Evolutionary conservation across 2,888 invertebrate genomes (phyloP).

Genomic region (Ennomos quercinarius): DNA sequence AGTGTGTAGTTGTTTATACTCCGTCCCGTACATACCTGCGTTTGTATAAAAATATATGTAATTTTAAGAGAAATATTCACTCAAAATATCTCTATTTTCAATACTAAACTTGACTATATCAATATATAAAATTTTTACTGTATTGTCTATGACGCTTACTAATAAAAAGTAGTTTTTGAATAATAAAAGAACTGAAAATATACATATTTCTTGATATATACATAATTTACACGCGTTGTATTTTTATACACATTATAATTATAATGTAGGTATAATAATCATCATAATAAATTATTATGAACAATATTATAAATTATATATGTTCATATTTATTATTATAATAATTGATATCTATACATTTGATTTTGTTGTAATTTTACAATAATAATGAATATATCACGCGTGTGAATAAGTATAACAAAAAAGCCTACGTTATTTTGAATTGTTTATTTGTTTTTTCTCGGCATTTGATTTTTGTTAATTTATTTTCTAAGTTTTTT

Average conservation of each 20-base stretch:
- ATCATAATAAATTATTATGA: too few relatives aligned
- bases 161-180: constrained; percentile 10
- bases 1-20: constrained; percentile 64
- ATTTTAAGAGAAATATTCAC: constrained; percentile 26
- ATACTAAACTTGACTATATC: constrained; percentile 7
- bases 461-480: constrained; percentile 49
- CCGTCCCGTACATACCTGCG: constrained; percentile 67
- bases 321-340: too few relatives aligned
- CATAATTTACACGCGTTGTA: constrained; percentile 13
- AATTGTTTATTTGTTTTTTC: constrained; percentile 41
- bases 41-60: constrained; percentile 46
- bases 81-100: constrained; percentile 18
- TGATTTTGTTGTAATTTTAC: neutral
- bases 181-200: constrained; percentile 23
- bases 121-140: neutral
- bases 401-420: constrained; percentile 13
- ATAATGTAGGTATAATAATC: too few relatives aligned
- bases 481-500: constrained; percentile 47
- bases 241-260: neutral
- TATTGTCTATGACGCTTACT: too few relatives aligned
- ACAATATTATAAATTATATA: too few relatives aligned
- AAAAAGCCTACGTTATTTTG: constrained; percentile 24
- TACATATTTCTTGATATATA: constrained; percentile 21
- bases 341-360: neutral
- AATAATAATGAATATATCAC: neutral